These are phyloP conservation scores for Mustelus asterias DNA, from an alignment of 2,113 vertebrate genomes.

Conservation along the genomic window DNA sequence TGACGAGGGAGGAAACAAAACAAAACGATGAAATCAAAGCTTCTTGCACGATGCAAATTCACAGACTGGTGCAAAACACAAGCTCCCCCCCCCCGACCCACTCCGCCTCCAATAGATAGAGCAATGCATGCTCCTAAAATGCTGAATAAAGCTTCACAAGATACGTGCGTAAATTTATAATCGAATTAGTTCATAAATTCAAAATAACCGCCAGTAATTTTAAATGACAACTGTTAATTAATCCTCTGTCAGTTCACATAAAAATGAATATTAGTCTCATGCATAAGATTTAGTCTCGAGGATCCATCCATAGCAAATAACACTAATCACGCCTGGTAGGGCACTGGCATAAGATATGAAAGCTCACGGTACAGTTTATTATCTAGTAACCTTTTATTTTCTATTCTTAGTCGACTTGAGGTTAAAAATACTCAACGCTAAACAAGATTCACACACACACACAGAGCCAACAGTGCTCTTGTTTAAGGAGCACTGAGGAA, in stretches of 20 bases:
- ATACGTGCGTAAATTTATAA: not conserved
- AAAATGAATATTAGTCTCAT: not conserved
- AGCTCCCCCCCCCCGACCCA: no score
- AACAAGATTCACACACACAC: not conserved
- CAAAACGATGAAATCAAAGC: not conserved
- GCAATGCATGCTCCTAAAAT: no score
- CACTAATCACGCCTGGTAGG: not conserved
- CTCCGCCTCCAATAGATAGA: not conserved
- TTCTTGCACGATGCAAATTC: not conserved
- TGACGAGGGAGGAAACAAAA: not conserved
- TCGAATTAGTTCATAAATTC: not conserved
- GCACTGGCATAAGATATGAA: not conserved
- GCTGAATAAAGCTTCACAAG: not conserved
- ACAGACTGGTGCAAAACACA: not conserved
- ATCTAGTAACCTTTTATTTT: not conserved
- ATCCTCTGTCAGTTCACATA: not conserved
- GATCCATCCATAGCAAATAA: not conserved
- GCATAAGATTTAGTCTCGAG: not conserved
- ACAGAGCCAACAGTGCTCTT: not conserved
- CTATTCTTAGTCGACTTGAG: slow-evolving; percentile 9
- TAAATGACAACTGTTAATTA: not conserved
- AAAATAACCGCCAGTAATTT: not conserved
- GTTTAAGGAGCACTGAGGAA: not conserved
- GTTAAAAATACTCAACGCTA: not conserved
- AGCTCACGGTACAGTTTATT: not conserved